Evolutionary conservation across 2,888 invertebrate species (phyloP).

Genomic region (Leptopilina drosophilae): DNA sequence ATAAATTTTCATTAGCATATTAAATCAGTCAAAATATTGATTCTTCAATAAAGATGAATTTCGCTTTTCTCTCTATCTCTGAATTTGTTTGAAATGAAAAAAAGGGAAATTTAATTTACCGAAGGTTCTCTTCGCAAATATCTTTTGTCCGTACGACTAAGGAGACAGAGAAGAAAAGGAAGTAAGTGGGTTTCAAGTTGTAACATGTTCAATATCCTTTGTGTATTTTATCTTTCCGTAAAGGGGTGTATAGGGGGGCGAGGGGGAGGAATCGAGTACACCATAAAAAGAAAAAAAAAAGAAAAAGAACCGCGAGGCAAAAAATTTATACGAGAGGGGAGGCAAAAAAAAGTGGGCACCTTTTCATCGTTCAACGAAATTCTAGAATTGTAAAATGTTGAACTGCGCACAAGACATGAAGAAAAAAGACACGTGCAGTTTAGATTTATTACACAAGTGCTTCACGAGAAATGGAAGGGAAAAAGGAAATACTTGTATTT

Average conservation of each 20-base stretch:
- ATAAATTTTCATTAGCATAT: neutral
- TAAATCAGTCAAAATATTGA: too few species aligned
- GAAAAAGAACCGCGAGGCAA: neutral
- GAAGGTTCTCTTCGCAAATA: slow-evolving; percentile 1
- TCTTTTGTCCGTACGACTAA: neutral
- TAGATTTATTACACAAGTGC: neutral
- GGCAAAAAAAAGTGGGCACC: neutral
- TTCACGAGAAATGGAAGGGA: neutral
- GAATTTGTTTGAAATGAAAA: too few species aligned
- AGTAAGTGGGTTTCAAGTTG: slow-evolving; percentile 19
- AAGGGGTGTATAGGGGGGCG: neutral
- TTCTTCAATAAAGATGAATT: too few species aligned
- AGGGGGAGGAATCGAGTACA: neutral
- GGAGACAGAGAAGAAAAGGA: slow-evolving; percentile 16
- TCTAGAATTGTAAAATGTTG: slow-evolving; percentile 18
- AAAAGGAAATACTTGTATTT: too few species aligned
- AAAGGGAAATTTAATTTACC: neutral
- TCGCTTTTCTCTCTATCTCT: too few species aligned
- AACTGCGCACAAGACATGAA: neutral
- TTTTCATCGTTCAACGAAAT: slow-evolving; percentile 8
- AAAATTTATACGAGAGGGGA: slow-evolving; percentile 3
- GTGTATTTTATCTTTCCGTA: slow-evolving; percentile 29
- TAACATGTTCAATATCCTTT: slow-evolving; percentile 38
- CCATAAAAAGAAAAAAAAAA: neutral
- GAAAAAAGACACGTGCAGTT: neutral